Conservation (phyloP, 2,888 invertebrate genomes). For the Drosophila picticornis region DNA sequence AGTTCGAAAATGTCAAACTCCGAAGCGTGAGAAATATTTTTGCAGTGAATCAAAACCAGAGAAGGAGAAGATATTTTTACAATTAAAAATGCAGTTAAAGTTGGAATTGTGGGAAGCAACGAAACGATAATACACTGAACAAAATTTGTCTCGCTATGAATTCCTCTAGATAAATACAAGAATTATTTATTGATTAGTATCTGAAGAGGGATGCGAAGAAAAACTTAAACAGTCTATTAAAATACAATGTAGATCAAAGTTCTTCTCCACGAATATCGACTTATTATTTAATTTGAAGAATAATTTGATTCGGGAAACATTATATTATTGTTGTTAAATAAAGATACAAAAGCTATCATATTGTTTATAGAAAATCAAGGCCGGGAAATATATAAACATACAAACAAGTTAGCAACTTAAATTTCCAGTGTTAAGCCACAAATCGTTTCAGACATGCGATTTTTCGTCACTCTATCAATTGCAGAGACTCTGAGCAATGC, state of each 20-base stretch:
- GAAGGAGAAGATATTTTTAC: conserved; percentile 75
- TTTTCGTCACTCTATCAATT: conserved; percentile 63
- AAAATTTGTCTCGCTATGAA: not conserved
- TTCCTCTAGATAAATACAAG: not conserved
- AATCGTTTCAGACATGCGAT: conserved; percentile 79
- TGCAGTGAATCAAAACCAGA: conserved; percentile 78
- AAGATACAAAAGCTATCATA: not conserved
- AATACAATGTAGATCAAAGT: not conserved
- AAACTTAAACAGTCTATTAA: not conserved
- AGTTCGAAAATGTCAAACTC: conserved; percentile 85
- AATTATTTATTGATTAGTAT: not conserved
- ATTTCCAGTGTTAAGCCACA: conserved; percentile 56
- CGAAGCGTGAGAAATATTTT: conserved; percentile 84
- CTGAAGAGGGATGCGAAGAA: not conserved
- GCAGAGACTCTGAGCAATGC: conserved; percentile 19
- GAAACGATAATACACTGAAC: conserved; percentile 36
- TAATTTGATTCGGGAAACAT: not conserved
- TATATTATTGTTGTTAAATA: not conserved
- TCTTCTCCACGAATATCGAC: not conserved
- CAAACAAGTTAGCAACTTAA: conserved; percentile 5
- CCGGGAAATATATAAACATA: not conserved
- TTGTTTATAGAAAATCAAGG: conserved; percentile 20
- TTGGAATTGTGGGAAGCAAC: conserved; percentile 67
- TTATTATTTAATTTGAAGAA: not conserved
- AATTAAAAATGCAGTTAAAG: conserved; percentile 70